These are phyloP conservation scores for Seladonia tumulorum DNA, from an alignment of 2,888 invertebrate genomes.

Conservation along the genomic window DNA sequence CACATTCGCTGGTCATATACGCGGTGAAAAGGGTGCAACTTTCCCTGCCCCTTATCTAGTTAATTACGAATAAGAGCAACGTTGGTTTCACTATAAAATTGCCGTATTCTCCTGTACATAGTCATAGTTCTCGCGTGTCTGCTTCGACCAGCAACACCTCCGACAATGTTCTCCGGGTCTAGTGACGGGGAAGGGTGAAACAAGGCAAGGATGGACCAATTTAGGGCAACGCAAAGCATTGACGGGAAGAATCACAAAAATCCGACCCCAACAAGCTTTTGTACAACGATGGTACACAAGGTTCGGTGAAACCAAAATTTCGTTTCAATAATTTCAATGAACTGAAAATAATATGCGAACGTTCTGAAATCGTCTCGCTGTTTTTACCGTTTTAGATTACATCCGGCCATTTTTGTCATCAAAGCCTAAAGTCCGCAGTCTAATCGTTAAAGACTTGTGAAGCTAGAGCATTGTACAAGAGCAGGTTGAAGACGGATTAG, in stretches of 20 bases:
- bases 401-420: not conserved
- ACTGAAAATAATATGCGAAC: not conserved
- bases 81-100: not conserved
- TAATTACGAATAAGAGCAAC: not conserved
- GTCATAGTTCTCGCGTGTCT: constrained; percentile 4
- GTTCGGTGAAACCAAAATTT: not conserved
- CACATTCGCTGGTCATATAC: not conserved
- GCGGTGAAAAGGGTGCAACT: not conserved
- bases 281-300: not conserved
- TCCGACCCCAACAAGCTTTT: not conserved
- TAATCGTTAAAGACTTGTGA: not conserved
- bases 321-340: not conserved
- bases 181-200: constrained; percentile 28
- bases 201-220: constrained; percentile 15
- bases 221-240: not conserved
- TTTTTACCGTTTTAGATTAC: not conserved
- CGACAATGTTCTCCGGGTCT: constrained; percentile 3
- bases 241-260: not conserved
- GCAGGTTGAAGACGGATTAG: not conserved
- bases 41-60: not conserved
- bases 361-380: not conserved
- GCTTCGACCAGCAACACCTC: constrained; percentile 26
- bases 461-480: not conserved
- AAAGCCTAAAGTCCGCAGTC: not conserved
- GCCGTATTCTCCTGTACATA: constrained; percentile 41